Base-by-base conservation (phyloP, 2,113 vertebrate species). In the Petrocephalus zakoni region DNA sequence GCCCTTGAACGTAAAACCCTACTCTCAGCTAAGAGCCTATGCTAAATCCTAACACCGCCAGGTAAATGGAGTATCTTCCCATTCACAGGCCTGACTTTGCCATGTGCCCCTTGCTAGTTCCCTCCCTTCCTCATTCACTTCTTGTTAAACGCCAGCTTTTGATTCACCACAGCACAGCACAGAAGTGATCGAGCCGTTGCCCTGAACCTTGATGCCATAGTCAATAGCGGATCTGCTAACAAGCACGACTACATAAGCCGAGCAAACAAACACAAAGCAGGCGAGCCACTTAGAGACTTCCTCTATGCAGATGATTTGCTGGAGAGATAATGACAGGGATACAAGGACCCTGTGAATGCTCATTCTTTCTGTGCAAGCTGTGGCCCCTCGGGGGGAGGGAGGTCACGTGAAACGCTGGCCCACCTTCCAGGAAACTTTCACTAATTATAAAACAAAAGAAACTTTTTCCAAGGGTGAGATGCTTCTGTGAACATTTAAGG, bases 181-280 rank as follows among this genome's bases (percentile, higher is more conserved):
- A 15, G 13, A 7, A 13, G 29, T 78, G 72, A 42, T 78, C 72
- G 72, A 78, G 72, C 29, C 37, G 72, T 17, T 42, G 34, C 72
- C 72, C 72, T 34, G 17, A 37, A 34, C 72, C 29, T 42, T 78
- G 72, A 42, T 75, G 19, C 72, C 17, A 34, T 42, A 78, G 72
- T 78, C 72, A 42, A 78, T 78, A 78, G 72, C 72, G 34, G 72
- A 78, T 78, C 72, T 78, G 72, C 29, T 78, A 78, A 78, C 29
- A 78, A 78, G 72, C 72, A 8, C 0, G 15, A 8, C 13, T 5
- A 78, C 72, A 78, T 42, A 15, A 78, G 34, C 34, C 72, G 1
- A 34, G 34, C 5, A 78, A 37, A 78, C 72, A 78, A 21, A 78
- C 53, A 55, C 72, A 78, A 29, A 78, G 72, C 34, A 42, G 17